Conservation (phyloP, 2,888 invertebrate genomes). For the Calameuta pallipes region DNA sequence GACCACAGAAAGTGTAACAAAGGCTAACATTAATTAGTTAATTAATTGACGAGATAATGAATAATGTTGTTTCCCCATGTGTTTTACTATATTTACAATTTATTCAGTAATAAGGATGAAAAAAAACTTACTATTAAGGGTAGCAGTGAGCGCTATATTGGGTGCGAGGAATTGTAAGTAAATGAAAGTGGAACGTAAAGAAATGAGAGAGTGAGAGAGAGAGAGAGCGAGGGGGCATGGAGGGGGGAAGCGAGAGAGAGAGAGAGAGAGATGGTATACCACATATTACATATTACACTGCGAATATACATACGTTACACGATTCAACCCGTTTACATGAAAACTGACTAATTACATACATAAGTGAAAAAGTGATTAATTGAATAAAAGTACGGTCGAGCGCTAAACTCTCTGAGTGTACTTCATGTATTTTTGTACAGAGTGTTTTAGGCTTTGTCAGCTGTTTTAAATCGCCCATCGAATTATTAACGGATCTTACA, state of each 20-base stretch:
- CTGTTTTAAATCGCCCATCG: neutral
- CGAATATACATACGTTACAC: neutral
- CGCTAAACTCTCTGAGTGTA: slow-evolving; percentile 48
- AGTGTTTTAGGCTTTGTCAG: slow-evolving; percentile 54
- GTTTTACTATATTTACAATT: slow-evolving; percentile 56
- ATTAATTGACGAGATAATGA: slow-evolving; percentile 48
- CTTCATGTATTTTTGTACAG: slow-evolving; percentile 54
- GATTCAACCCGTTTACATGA: neutral
- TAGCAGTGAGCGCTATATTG: slow-evolving; percentile 40
- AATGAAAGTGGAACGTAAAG: slow-evolving; percentile 21
- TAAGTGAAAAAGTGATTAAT: slow-evolving; percentile 41
- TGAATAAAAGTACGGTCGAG: slow-evolving; percentile 44
- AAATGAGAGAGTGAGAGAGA: slow-evolving; percentile 22
- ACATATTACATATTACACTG: neutral
- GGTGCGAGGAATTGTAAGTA: slow-evolving; percentile 49
- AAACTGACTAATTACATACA: neutral
- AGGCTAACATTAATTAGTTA: slow-evolving; percentile 47
- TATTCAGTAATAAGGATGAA: slow-evolving; percentile 50
- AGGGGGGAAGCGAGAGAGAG: slow-evolving; percentile 2
- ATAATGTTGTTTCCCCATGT: slow-evolving; percentile 51
- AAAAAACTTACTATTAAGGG: slow-evolving; percentile 44
- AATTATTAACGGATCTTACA: neutral
- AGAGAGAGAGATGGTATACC: slow-evolving; percentile 15
- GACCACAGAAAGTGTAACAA: slow-evolving; percentile 51
- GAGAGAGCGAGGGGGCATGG: slow-evolving; percentile 8